Percentiles rank a stretch among this genome's conserved stretches.
These are phyloP conservation scores for Acanthosepion esculentum DNA, from an alignment of 2,888 invertebrate genomes.

Conservation along the genomic window DNA sequence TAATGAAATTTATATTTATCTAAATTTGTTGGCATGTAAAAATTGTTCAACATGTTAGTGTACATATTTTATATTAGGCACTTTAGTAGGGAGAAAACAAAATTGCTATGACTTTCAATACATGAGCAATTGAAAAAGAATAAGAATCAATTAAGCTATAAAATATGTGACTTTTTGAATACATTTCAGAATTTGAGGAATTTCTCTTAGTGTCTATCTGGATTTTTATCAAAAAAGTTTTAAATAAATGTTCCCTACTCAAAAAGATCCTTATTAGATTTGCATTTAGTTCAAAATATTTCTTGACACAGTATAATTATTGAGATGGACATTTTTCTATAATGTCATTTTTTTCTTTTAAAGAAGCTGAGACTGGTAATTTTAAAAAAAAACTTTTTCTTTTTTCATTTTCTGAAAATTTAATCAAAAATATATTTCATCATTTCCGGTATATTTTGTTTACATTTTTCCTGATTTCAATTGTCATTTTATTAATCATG, in stretches of 20 bases:
- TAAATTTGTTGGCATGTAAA: not conserved
- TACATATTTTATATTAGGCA: not conserved
- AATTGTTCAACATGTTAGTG: not conserved
- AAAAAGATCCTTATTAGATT: not conserved
- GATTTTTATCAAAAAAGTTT: not conserved
- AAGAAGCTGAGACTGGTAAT: not conserved
- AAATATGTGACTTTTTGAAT: not conserved
- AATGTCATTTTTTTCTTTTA: no score
- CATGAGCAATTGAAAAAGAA: not conserved
- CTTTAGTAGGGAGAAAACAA: not conserved
- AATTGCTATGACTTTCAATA: not conserved
- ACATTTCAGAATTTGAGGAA: not conserved
- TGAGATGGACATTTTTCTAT: not conserved
- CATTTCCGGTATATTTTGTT: not conserved
- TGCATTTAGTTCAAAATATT: not conserved
- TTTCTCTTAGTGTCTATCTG: not conserved
- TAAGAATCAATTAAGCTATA: not conserved
- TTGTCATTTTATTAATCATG: conserved; percentile 12
- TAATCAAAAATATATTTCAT: not conserved
- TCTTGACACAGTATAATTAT: not conserved
- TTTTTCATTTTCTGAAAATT: not conserved
- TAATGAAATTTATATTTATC: not conserved
- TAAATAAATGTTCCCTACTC: not conserved
- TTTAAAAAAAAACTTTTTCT: not conserved
- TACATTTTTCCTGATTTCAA: not conserved